A percentile compares a stretch with the other conserved stretches of the same genome.
phyloP scores from a whole-genome alignment of 1,140 invertebrate genomes.

The Berghia stephanieae region DNA sequence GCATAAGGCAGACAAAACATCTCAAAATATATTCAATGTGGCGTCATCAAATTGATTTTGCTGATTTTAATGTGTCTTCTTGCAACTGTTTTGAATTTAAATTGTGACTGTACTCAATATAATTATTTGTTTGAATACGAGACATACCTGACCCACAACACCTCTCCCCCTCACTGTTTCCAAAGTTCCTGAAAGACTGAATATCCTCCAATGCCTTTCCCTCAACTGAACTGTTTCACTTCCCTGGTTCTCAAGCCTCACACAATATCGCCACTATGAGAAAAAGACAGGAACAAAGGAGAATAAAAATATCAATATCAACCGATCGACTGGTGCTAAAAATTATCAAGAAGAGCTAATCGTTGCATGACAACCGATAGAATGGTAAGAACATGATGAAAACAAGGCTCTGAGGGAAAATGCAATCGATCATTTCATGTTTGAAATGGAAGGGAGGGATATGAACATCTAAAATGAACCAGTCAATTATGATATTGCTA shows the following conservation, averaged over 20 bases:
- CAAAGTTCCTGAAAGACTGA: constrained; percentile 91
- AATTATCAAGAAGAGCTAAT: neutral
- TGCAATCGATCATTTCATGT: too few relatives aligned
- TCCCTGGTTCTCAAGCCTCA: constrained; percentile 93
- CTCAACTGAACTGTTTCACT: constrained; percentile 88
- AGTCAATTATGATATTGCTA: too few relatives aligned
- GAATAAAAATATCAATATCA: neutral
- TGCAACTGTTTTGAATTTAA: neutral
- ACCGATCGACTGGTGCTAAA: neutral
- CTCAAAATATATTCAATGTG: too few relatives aligned
- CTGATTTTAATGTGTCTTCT: too few relatives aligned
- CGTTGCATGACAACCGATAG: too few relatives aligned
- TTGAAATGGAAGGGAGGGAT: too few relatives aligned
- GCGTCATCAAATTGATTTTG: neutral
- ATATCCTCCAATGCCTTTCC: constrained; percentile 96
- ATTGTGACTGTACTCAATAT: neutral
- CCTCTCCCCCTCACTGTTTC: constrained; percentile 93
- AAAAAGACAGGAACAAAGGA: constrained; percentile 25
- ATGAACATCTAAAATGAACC: too few relatives aligned
- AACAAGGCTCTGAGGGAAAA: too few relatives aligned
- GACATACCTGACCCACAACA: constrained; percentile 83
- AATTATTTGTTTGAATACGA: neutral
- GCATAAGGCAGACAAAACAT: too few relatives aligned
- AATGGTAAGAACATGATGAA: too few relatives aligned
- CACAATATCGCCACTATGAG: constrained; percentile 83